A percentile compares a stretch with the other conserved stretches of the same genome.
Evolutionary conservation across 2,888 invertebrate genomes (phyloP).

Genomic region (Chrysolina americana): DNA sequence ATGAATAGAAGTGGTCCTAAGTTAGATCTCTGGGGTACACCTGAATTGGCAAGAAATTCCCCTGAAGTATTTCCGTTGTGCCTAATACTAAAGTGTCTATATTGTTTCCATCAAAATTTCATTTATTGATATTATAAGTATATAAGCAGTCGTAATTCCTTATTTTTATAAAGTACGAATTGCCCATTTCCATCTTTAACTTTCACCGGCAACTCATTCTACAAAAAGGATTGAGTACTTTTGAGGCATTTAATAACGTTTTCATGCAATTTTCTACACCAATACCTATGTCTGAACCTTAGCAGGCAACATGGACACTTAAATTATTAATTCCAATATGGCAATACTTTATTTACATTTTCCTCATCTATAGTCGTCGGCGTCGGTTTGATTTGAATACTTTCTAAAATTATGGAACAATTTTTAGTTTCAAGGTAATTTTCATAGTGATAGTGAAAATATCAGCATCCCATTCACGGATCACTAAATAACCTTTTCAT

Average conservation of each 20-base stretch:
- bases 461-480: too few species aligned
- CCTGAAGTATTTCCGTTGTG: too few species aligned
- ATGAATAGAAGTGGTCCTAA: too few species aligned
- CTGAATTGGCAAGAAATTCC: too few species aligned
- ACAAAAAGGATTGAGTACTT: background rate
- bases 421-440: background rate
- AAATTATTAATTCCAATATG: background rate
- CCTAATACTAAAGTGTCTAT: too few species aligned
- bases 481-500: too few species aligned
- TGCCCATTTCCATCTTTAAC: background rate
- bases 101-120: too few species aligned
- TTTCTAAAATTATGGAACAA: background rate
- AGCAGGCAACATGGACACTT: background rate
- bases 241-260: background rate
- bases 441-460: too few species aligned
- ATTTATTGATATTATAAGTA: too few species aligned
- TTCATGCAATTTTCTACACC: background rate
- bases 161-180: background rate
- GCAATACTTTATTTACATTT: background rate
- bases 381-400: background rate
- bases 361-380: background rate
- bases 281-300: background rate
- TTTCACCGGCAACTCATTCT: background rate
- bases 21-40: too few species aligned
- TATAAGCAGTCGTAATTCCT: too few species aligned